Evolutionary conservation across 2,888 invertebrate species (phyloP).

Genomic region (Clunio marinus): DNA sequence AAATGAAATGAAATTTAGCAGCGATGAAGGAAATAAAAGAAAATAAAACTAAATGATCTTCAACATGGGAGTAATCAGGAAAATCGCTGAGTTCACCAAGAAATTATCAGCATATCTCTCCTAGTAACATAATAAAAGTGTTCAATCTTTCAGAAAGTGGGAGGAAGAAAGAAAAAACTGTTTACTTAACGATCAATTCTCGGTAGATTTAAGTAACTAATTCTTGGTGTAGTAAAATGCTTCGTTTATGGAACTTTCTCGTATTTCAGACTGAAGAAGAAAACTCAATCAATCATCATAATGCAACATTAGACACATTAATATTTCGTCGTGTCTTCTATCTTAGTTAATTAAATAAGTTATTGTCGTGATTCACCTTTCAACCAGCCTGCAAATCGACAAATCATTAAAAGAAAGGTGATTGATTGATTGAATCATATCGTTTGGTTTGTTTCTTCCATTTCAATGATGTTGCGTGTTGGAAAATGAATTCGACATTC

Average conservation of each 20-base stretch:
- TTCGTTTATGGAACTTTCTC: no score
- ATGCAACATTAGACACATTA: not conserved
- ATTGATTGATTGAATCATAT: conserved; percentile 38
- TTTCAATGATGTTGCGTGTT: conserved; percentile 22
- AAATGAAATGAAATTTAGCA: no score
- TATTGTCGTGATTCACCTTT: conserved; percentile 22
- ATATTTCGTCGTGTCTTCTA: not conserved
- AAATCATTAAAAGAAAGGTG: conserved; percentile 22
- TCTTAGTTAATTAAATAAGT: conserved; percentile 26
- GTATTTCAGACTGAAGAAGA: no score
- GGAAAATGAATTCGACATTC: conserved; percentile 32
- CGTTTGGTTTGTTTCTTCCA: conserved; percentile 30
- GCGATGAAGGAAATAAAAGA: no score
- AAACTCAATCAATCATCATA: not conserved
- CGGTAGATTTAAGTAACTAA: not conserved
- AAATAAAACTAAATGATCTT: not conserved
- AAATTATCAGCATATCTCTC: not conserved
- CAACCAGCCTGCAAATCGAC: conserved; percentile 6
- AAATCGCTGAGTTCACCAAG: not conserved
- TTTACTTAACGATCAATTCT: not conserved
- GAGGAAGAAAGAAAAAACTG: not conserved
- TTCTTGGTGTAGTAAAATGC: not conserved
- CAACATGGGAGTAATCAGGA: not conserved
- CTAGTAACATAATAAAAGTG: not conserved
- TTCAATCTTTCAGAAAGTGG: not conserved